Evolutionary conservation across 2,888 invertebrate genomes (phyloP).

Genomic region (Neria commutata): DNA sequence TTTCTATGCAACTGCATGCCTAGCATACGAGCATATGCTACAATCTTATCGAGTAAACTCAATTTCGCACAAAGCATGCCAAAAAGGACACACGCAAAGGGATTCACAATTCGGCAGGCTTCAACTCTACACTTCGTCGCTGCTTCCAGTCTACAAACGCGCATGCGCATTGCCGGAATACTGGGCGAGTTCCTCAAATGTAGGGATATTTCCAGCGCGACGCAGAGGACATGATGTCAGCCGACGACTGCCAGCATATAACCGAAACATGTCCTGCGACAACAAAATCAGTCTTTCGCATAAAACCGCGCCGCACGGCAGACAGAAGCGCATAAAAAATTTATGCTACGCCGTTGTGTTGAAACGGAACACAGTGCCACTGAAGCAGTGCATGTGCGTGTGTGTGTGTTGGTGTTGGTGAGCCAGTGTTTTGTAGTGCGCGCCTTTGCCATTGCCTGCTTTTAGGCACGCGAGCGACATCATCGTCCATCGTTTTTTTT

Average conservation of each 20-base stretch:
- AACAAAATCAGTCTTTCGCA: slow-evolving; percentile 50
- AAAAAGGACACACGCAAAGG: no score
- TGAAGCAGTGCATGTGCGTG: slow-evolving; percentile 22
- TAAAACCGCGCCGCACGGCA: slow-evolving; percentile 52
- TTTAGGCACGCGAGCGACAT: neutral
- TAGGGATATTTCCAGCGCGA: slow-evolving; percentile 18
- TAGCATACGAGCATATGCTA: no score
- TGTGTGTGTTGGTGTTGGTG: slow-evolving; percentile 16
- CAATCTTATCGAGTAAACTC: neutral
- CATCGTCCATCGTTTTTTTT: no score
- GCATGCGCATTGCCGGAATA: slow-evolving; percentile 33
- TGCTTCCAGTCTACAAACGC: slow-evolving; percentile 26
- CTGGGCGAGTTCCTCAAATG: slow-evolving; percentile 22
- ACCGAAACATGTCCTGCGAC: slow-evolving; percentile 24
- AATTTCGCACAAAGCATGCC: no score
- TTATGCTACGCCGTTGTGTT: slow-evolving; percentile 34
- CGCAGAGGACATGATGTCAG: neutral
- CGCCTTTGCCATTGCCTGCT: neutral
- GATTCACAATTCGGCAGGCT: no score
- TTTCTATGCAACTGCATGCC: neutral
- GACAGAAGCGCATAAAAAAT: slow-evolving; percentile 56
- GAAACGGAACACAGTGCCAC: neutral
- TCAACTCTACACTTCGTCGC: neutral
- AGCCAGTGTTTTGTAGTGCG: neutral
- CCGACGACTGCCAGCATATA: slow-evolving; percentile 6